Evolutionary conservation across 2,888 invertebrate species (phyloP).

Genomic region (Timema cristinae): DNA sequence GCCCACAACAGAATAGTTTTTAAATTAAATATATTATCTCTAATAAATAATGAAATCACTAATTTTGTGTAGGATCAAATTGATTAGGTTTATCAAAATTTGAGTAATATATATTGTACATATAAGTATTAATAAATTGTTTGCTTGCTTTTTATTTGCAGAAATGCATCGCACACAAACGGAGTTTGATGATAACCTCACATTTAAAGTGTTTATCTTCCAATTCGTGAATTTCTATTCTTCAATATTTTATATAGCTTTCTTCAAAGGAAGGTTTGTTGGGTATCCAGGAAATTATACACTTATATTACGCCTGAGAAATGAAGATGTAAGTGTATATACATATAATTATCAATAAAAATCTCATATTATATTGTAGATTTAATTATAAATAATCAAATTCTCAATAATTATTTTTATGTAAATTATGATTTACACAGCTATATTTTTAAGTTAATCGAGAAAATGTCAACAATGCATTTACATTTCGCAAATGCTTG

Average conservation of each 20-base stretch:
- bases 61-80: no score
- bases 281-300: constrained; percentile 53
- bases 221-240: constrained; percentile 60
- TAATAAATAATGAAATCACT: no score
- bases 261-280: constrained; percentile 52
- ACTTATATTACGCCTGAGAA: constrained; percentile 48
- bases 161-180: constrained; percentile 52
- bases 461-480: not conserved
- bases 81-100: no score
- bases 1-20: no score
- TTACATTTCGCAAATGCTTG: not conserved
- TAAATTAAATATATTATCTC: no score
- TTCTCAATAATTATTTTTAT: not conserved
- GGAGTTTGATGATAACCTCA: constrained; percentile 56
- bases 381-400: no score
- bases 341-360: no score
- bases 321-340: constrained; percentile 48
- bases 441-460: no score
- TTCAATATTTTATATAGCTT: constrained; percentile 58
- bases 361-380: no score
- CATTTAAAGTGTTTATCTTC: constrained; percentile 57
- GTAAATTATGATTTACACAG: constrained; percentile 3
- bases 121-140: not conserved
- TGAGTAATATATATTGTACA: no score
- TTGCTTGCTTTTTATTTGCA: constrained; percentile 33